Percentiles rank a stretch among this genome's conserved stretches.
Evolutionary conservation across 2,113 vertebrate species (phyloP).

Genomic region (Tachycineta bicolor): DNA sequence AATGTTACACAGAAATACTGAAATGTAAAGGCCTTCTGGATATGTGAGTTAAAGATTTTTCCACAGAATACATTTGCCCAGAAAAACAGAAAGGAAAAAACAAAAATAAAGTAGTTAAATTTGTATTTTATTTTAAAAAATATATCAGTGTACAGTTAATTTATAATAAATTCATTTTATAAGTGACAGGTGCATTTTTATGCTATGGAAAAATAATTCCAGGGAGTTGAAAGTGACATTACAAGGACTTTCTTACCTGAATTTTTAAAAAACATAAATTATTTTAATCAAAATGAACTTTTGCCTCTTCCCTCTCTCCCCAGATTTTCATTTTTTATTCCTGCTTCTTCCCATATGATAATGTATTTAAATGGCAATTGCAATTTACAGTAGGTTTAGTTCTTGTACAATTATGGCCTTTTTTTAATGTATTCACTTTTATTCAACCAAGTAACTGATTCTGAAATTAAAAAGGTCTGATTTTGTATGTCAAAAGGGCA

Average conservation of each 20-base stretch:
- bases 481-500: background rate
- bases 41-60: background rate
- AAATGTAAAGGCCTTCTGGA: background rate
- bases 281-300: background rate
- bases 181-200: background rate
- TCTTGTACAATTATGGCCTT: background rate
- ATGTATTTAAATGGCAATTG: background rate
- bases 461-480: background rate
- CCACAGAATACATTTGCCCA: background rate
- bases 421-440: background rate
- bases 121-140: background rate
- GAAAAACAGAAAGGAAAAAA: background rate
- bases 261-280: background rate
- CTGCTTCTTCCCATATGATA: background rate
- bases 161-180: background rate
- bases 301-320: accelerated
- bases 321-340: background rate
- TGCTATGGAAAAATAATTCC: background rate
- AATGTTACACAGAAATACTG: background rate
- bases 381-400: background rate
- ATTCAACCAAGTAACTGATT: background rate
- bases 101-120: background rate
- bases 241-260: background rate
- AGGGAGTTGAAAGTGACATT: background rate
- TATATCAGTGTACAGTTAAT: background rate